Evolutionary conservation across 2,113 vertebrate species (phyloP), one percentile per base, ranked within the genome.

Genomic region (Micromys minutus): DNA sequence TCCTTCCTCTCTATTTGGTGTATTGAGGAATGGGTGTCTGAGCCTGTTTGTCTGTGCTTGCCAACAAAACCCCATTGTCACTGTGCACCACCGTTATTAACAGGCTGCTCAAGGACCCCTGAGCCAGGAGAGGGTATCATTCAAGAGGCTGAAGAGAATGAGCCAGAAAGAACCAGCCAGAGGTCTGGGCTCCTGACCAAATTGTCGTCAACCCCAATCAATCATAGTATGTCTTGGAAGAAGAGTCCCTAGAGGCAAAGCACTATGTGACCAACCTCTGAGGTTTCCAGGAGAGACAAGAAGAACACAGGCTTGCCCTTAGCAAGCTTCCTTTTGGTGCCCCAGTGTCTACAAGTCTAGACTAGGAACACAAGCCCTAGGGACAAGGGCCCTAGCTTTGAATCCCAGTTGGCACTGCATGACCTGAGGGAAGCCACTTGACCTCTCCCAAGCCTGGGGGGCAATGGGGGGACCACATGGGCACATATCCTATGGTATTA

Each of bases 181-280:
- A 36, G 39, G 42, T 45, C 89, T 39, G 52, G 52, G 61, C 36
- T 94, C 59, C 59, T 86, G 79, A 52, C 45, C 63, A 87, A 80
- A 50, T 13, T 0, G 59, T 16, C 2, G 0, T 0, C 42, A 45
- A 29, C 0, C 3, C 75, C 71, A 71, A 71, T 21, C 36, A 11
- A 84, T 3, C 50, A 39, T 15, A 11, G 6, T 4, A 7, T 13
- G 42, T 50, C 39, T 55, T 72, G 3, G 63, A 52, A 96, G 45
- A 72, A 12, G 45, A 7, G 5, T 12, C 57, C n/a, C 45, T 0
- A 7, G 34, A 36, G 61, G 19, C 69, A 31, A 15, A 34, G 34
- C 42, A n/a, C 50, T 13, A 0, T 17, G 45, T 67, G 3, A 50
- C 31, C 45, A 84, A 74, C 34, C 34, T 59, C 80, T 39, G 9